Evolutionary conservation across 2,888 invertebrate species (phyloP), one percentile per base, ranked within the genome.

Genomic region (Zygogramma bicolorata): DNA sequence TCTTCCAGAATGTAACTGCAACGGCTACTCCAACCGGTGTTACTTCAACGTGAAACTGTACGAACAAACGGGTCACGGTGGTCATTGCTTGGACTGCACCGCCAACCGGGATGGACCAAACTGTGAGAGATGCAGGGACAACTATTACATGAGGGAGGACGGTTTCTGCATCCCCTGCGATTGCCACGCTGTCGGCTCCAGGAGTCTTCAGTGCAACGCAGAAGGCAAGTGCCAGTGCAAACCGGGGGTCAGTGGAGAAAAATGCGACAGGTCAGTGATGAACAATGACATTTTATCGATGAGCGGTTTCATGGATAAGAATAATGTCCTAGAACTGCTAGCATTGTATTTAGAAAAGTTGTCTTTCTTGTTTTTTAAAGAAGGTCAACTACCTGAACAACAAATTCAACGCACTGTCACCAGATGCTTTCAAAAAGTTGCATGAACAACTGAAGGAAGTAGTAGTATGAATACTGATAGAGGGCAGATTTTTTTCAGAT

Each of bases 191-290:
- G 95, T 83, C 91, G 97, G 97, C 40, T 97, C 98, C 0, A 90
- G 95, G 75, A 95, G 92, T 77, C 89, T 96, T 20, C 98, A 98
- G 86, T 99, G 98, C 85, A 97, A 97, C 86, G 90, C 92, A 1
- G 93, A 94, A 85, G 99, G 99, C 67, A 94, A 94, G 84, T 99
- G 99, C 81, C 94, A 94, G 80, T 99, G 99, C 86, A 99, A 98
- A 85, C 95, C 97, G 0, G 99, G 99, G 20, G 85, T 87, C 10
- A 95, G 94, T 0, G 81, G 81, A 46, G 95, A 96, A 77, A 97
- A 96, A 85, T 99, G 99, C 84, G 96, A 99, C 85, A 76, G 72
- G 77, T 70, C 5, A 31, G 27, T 46, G 20, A 18, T 4, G 15
- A 15, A 13, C 38, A 38, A n/a, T 38, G 13, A n/a, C 38, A 38